Conservation (phyloP, 2,113 vertebrate genomes). For the Phalacrocorax brasilianus region DNA sequence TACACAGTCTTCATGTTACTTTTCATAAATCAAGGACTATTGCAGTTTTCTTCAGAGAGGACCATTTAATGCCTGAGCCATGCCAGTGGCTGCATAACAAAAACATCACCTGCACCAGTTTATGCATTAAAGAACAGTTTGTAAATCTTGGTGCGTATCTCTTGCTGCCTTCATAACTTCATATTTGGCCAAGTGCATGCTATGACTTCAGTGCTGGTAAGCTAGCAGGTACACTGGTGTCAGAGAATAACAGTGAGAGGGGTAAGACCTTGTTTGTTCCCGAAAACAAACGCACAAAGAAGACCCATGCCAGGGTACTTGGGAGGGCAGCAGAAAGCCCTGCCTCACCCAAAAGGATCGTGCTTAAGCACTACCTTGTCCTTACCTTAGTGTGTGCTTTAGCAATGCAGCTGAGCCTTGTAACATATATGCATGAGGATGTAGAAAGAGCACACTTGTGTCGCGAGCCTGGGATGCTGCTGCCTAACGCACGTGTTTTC, state of each 20-base stretch:
- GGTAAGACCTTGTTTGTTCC: neutral
- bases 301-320: rapidly evolving
- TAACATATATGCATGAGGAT: rapidly evolving
- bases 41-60: neutral
- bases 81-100: neutral
- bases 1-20: neutral
- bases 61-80: neutral
- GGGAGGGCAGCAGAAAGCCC: neutral
- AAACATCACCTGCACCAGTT: neutral
- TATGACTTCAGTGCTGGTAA: neutral
- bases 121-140: neutral
- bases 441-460: neutral
- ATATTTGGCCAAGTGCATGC: neutral
- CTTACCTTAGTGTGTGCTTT: neutral
- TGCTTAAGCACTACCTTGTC: neutral
- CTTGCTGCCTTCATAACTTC: neutral
- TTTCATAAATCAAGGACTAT: neutral
- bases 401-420: neutral
- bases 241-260: neutral
- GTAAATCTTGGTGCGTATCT: neutral
- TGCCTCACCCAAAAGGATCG: neutral
- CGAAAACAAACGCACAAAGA: neutral
- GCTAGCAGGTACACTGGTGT: neutral
- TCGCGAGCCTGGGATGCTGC: rapidly evolving
- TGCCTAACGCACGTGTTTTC: rapidly evolving